Conservation (phyloP, 2,113 vertebrate genomes). For the Trematomus loennbergii region DNA sequence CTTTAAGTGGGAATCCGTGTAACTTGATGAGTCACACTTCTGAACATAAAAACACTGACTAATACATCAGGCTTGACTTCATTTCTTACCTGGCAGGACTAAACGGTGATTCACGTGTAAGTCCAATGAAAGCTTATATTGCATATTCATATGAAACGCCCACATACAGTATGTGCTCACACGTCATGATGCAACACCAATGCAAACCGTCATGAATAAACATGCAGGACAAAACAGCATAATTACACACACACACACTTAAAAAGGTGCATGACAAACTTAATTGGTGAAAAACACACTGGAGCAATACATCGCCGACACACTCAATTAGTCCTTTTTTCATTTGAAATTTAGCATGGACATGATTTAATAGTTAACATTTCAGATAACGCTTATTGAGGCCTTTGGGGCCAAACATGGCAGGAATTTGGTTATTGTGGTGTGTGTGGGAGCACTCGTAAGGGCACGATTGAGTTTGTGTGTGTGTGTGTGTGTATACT, state of each 20-base stretch:
- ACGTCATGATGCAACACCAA: constrained; percentile 31
- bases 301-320: constrained; percentile 23
- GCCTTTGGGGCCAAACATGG: constrained; percentile 42
- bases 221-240: constrained; percentile 26
- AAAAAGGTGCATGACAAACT: background rate
- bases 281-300: constrained; percentile 25
- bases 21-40: constrained; percentile 62
- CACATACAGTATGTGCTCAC: constrained; percentile 18
- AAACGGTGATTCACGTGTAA: constrained; percentile 28
- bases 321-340: constrained; percentile 56
- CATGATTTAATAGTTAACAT: constrained; percentile 68
- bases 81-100: constrained; percentile 6
- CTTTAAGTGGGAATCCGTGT: background rate
- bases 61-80: constrained; percentile 4
- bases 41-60: constrained; percentile 9
- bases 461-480: constrained; percentile 52
- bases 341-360: constrained; percentile 57
- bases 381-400: constrained; percentile 69
- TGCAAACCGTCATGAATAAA: constrained; percentile 34
- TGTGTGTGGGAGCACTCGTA: constrained; percentile 23
- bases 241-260: constrained; percentile 22
- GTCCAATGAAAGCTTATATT: constrained; percentile 23
- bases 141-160: constrained; percentile 52
- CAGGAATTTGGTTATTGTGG: constrained; percentile 43
- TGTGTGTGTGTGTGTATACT: constrained; percentile 46